Conservation (phyloP, 2,797 vertebrate species). For the Cichlasoma orientale region DNA sequence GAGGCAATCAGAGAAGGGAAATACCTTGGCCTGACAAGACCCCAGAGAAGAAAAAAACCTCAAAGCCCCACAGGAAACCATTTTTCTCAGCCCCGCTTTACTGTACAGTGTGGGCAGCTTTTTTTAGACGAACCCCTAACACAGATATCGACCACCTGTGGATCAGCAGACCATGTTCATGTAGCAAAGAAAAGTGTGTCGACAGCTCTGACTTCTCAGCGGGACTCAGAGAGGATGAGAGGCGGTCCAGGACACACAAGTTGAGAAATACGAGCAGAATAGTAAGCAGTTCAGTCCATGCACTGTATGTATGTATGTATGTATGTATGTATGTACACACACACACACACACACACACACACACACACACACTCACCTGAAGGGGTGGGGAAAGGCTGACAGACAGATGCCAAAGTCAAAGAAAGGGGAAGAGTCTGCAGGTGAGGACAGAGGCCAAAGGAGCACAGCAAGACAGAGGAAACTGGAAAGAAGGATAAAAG, state of each 20-base stretch:
- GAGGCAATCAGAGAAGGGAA: slow-evolving; percentile 71
- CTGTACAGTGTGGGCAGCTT: slow-evolving; percentile 20
- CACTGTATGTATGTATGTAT: slow-evolving; percentile 1
- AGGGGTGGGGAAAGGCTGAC: slow-evolving; percentile 59
- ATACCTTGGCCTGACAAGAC: slow-evolving; percentile 73
- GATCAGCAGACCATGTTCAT: slow-evolving; percentile 42
- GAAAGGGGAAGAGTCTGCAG: slow-evolving; percentile 59
- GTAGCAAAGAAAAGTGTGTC: slow-evolving; percentile 30
- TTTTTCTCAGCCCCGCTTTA: slow-evolving; percentile 55
- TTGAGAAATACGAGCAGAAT: neutral
- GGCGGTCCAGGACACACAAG: neutral
- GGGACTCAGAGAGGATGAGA: neutral
- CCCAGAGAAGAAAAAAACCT: slow-evolving; percentile 60
- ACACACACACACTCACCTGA: slow-evolving; percentile 68
- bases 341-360: too few relatives aligned
- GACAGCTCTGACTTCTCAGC: slow-evolving; percentile 41
- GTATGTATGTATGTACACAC: neutral
- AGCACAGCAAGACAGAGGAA: slow-evolving; percentile 41
- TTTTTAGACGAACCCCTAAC: slow-evolving; percentile 46
- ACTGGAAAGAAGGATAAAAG: slow-evolving; percentile 27
- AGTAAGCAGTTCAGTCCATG: neutral
- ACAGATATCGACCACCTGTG: slow-evolving; percentile 52
- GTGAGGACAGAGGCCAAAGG: slow-evolving; percentile 46
- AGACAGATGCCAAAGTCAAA: slow-evolving; percentile 64
- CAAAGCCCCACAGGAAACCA: slow-evolving; percentile 66